Evolutionary conservation across 2,888 invertebrate species (phyloP), one percentile per base, ranked within the genome.

Genomic region (Eupithecia vulgata): DNA sequence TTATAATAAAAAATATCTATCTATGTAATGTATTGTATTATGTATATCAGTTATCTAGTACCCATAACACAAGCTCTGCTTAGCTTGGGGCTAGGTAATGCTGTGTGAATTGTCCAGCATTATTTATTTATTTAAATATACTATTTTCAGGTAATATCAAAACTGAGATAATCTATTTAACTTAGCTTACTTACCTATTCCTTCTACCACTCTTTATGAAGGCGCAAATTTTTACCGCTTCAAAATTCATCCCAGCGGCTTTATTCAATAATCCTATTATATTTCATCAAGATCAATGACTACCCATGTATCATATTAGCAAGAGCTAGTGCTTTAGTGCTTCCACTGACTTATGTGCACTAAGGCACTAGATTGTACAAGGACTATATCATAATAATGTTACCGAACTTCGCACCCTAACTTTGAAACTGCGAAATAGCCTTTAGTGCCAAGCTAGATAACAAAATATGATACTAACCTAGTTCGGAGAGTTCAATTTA

Each of bases 321-420:
- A 37, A 40, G 40, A 65, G 40, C 25, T 15, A 65, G 40, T 65
- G 65, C 65, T 68, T 64, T 68, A 68, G 72, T 64, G 64, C 68
- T 37, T 52, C 35, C 45, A 37, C 52, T 68, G 59, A 64, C 48
- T 72, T 68, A 68, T 72, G 72, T 57, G 64, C 52, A 42, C 67
- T 37, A 48, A 57, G 67, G 64, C 64, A 45, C 57, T 67, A 57
- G 67, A 67, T 52, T 42, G n/a, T 45, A 37, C 34, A 35, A 67
- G 68, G 66, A 59, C 68, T 66, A 62, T 71, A 67, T 66, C 68
- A 73, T 70, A 70, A 70, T 67, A 71, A 74, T 67, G 74, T 74
- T 74, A 64, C 42, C 67, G 52, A 75, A 75, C 72, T 75, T 72
- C 69, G 45, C 10, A 45, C 67, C 57, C 59, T 68, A 69, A 75